phyloP scores from a whole-genome alignment of 2,113 vertebrate genomes.

The Pandion haliaetus region DNA sequence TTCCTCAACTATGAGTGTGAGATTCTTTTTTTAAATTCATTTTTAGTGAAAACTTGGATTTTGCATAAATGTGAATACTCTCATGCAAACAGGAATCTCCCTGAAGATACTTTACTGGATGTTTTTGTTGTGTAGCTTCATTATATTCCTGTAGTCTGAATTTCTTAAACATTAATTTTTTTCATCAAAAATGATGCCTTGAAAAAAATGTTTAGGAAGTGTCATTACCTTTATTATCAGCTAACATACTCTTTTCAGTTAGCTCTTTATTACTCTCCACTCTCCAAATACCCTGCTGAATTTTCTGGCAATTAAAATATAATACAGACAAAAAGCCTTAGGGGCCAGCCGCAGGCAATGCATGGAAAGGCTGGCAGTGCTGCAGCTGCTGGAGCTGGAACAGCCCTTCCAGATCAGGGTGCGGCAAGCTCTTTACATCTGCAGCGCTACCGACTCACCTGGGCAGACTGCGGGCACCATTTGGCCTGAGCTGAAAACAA shows the following conservation, averaged over 20 bases:
- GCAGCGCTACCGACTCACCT: not conserved
- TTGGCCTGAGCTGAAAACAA: not conserved
- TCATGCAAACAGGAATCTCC: not conserved
- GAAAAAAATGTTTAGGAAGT: not conserved
- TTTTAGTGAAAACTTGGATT: not conserved
- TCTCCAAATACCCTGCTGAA: not conserved
- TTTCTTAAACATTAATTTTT: not conserved
- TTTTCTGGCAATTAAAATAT: not conserved
- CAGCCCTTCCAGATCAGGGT: not conserved
- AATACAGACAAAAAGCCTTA: not conserved
- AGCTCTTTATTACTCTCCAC: not conserved
- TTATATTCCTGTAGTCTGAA: not conserved
- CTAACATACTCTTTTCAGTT: not conserved
- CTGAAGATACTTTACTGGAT: not conserved
- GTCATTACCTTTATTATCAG: not conserved
- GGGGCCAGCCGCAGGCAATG: accelerated
- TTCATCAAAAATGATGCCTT: not conserved
- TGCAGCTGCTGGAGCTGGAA: not conserved
- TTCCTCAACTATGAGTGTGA: not conserved
- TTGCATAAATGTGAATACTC: not conserved
- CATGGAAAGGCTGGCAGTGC: not conserved
- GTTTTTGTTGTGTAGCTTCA: not conserved
- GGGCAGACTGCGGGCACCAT: accelerated
- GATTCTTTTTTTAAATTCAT: not conserved
- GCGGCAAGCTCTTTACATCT: accelerated